Conservation (phyloP, 2,113 vertebrate genomes). For the Petrocephalus microphthalmus region DNA sequence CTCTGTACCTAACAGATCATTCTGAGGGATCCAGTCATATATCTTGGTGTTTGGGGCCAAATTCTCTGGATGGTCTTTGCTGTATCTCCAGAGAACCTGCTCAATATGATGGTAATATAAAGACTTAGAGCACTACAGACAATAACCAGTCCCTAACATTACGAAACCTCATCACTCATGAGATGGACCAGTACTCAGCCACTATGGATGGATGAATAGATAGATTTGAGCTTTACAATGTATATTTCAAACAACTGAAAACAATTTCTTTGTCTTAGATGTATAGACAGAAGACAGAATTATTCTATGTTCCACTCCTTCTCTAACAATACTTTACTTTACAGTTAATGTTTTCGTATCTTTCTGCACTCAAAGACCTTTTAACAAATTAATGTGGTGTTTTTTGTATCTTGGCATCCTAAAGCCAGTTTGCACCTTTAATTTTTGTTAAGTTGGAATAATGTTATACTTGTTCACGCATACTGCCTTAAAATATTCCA, state of each 20-base stretch:
- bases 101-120: not conserved
- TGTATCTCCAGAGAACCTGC: conserved; percentile 79
- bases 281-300: not conserved
- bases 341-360: not conserved
- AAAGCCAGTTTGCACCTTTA: not conserved
- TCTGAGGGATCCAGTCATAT: conserved; percentile 80
- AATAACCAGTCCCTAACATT: not conserved
- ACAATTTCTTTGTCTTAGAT: not conserved
- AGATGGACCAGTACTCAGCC: not conserved
- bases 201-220: not conserved
- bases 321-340: not conserved
- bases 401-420: not conserved
- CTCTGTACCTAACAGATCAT: conserved; percentile 71
- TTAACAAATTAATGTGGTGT: not conserved
- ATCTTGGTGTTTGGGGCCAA: conserved; percentile 70
- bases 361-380: not conserved
- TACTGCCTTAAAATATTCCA: not conserved
- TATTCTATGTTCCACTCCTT: not conserved
- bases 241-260: not conserved
- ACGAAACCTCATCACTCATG: not conserved
- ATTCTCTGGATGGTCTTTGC: conserved; percentile 63
- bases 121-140: not conserved
- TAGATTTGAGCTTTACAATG: not conserved
- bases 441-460: too few species aligned
- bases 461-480: not conserved